A percentile compares a stretch with the other conserved stretches of the same genome.
phyloP scores from a whole-genome alignment of 1,140 invertebrate species.

The Dinoponera quadriceps region DNA sequence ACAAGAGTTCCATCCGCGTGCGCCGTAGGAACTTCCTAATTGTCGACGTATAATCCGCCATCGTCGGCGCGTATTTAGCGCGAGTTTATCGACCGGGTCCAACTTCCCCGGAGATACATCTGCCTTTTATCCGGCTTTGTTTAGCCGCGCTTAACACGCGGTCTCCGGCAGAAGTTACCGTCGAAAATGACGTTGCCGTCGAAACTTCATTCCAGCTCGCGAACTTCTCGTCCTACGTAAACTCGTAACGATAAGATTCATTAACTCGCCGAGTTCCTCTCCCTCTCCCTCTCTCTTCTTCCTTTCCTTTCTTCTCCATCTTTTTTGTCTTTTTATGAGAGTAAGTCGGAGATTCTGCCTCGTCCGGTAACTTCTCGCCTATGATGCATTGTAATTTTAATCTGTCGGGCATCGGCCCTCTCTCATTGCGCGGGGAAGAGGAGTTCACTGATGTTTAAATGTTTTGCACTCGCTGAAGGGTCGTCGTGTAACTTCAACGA shows the following conservation, averaged over 20 bases:
- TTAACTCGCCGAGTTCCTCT: background rate
- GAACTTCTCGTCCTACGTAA: slow-evolving; percentile 39
- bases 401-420: background rate
- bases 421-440: too few species aligned
- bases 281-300: background rate
- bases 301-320: background rate
- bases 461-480: too few species aligned
- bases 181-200: slow-evolving; percentile 15
- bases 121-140: slow-evolving; percentile 41
- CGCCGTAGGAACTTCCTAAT: slow-evolving; percentile 66
- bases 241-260: slow-evolving; percentile 30
- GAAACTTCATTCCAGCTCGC: slow-evolving; percentile 13
- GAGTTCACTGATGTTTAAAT: too few species aligned
- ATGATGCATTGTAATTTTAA: slow-evolving; percentile 20
- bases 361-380: background rate
- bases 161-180: slow-evolving; percentile 19
- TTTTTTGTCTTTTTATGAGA: background rate
- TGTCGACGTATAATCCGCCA: slow-evolving; percentile 64
- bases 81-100: slow-evolving; percentile 60
- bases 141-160: slow-evolving; percentile 28
- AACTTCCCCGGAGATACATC: slow-evolving; percentile 50
- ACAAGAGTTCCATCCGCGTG: slow-evolving; percentile 51
- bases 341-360: background rate
- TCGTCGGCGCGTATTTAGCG: slow-evolving; percentile 52
- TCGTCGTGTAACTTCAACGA: too few species aligned